Base-by-base conservation (phyloP, 2,888 invertebrate genomes). In the Parapristionchus giblindavisi region DNA sequence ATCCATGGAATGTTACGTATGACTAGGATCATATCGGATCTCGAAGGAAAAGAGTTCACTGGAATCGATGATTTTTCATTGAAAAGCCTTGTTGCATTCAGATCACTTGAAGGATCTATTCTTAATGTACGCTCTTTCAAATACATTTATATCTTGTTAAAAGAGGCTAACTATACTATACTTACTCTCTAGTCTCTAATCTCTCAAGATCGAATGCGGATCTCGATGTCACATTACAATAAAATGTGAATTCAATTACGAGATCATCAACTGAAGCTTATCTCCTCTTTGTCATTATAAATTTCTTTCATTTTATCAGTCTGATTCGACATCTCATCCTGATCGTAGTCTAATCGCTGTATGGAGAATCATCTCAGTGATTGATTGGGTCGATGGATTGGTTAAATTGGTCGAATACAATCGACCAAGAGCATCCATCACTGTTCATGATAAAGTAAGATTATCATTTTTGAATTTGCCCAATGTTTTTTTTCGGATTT, bases 321-420 rank as follows among this genome's bases (percentile, higher is more conserved):
- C 43, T 14, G 17, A 43, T 14, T 27, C 56, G 11, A n/a, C 6
- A 36, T 61, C 27, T 3, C 40, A 63, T 5, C 40, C 43, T n/a
- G 71, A 75, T 68, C 27, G 61, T 1, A 52, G 52, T 36, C 29
- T 84, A 32, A 75, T 79, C 8, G 74, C 79, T 24, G 80, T 85
- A 54, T 81, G 82, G 65, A 54, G 81, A 32, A 78, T 85, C 29
- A 81, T 85, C n/a, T 75, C 78, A 40, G 76, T 79, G 24, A 79
- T 85, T n/a, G 85, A 85, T 74, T 85, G 80, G 75, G 80, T 83
- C 36, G 84, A 85, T 75, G 79, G 83, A 38, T 77, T 85, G 61
- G 60, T 82, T 61, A 72, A 72, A 38, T 63, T 79, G 60, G 52
- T 81, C 21, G 81, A 82, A 52, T 76, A 58, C 75, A 21, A 81